Base-by-base conservation (phyloP, 1,140 invertebrate species). In the Hyposmocoma kahamanoa region DNA sequence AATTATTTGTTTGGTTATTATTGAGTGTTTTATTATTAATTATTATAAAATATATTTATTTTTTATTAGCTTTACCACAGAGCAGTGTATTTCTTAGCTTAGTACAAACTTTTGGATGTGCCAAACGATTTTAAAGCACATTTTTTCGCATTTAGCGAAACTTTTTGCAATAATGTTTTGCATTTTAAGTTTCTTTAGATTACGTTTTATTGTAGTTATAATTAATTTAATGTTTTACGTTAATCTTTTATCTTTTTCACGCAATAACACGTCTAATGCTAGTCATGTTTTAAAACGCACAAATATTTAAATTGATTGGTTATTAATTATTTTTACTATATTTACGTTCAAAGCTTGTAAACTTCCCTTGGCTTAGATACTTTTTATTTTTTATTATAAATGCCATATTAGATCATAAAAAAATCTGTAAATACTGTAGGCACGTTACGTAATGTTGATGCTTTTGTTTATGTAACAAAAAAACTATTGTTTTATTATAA, bases 201-300 rank as follows among this genome's bases (percentile, higher is more conserved):
- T 36, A 36, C 15, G n/a, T n/a, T 36, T 36, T 36, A 2, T 13
- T 36, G 18, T 36, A 15, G 15, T 36, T 36, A 36, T 36, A 24
- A 15, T 26, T 39, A 24, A 41, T 56, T 60, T 55, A 59, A 54
- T 57, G 47, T 56, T 50, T 67, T 45, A 48, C 65, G 9, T 67
- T 66, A 62, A 55, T 51, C 53, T 67, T 64, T 70, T 56, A n/a
- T n/a, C 45, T 51, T 63, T 73, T 77, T 78, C 77, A 71, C 57
- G 81, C 81, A 84, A 84, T 84, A 84, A 76, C 72, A 82, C 69
- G 64, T 78, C 75, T 81, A 75, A 84, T 84, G 81, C 81, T 84
- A 84, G 81, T 84, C 81, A 84, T 68, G 60, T 72, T 80, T 74
- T 67, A n/a, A 59, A 77, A 72, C 79, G 73, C 75, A 78, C 77